Conservation (phyloP, 2,888 invertebrate species). For the Thymelicus lineola region DNA sequence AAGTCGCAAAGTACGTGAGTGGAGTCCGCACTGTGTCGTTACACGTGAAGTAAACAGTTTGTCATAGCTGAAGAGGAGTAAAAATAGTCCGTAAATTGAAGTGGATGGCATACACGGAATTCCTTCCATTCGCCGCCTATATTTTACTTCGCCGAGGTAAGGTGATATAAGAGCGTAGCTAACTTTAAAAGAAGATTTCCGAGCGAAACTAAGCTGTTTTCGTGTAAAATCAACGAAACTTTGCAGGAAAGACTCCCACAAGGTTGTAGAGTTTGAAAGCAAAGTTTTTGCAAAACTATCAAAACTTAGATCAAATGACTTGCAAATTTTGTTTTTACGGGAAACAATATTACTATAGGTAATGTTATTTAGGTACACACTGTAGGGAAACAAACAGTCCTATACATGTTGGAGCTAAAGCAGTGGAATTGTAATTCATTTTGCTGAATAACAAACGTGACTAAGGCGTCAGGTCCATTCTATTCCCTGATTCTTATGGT, state of each 20-base stretch:
- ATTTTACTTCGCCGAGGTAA: conserved; percentile 12
- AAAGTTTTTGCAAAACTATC: conserved; percentile 25
- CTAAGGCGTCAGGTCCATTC: too few relatives aligned
- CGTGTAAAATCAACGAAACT: conserved; percentile 24
- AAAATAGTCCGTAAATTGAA: conserved; percentile 37
- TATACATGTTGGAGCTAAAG: too few relatives aligned
- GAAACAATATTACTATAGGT: too few relatives aligned
- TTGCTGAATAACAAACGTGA: too few relatives aligned
- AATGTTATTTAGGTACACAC: too few relatives aligned
- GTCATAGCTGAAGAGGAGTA: conserved; percentile 26
- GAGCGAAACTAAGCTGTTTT: conserved; percentile 20
- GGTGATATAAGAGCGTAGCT: conserved; percentile 26
- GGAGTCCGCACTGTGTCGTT: conserved; percentile 25
- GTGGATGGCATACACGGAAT: conserved; percentile 36
- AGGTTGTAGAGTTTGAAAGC: conserved; percentile 14
- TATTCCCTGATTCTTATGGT: too few relatives aligned
- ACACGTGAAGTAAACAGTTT: conserved; percentile 32
- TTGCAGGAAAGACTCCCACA: conserved; percentile 2
- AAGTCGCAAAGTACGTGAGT: conserved; percentile 26
- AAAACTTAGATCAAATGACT: conserved; percentile 13
- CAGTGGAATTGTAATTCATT: too few relatives aligned
- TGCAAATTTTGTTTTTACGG: neutral
- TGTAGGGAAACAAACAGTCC: too few relatives aligned
- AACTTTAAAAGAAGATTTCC: conserved; percentile 31
- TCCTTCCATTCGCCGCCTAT: conserved; percentile 27